Conservation (phyloP, 2,113 vertebrate species). For the Notothenia rossii region DNA sequence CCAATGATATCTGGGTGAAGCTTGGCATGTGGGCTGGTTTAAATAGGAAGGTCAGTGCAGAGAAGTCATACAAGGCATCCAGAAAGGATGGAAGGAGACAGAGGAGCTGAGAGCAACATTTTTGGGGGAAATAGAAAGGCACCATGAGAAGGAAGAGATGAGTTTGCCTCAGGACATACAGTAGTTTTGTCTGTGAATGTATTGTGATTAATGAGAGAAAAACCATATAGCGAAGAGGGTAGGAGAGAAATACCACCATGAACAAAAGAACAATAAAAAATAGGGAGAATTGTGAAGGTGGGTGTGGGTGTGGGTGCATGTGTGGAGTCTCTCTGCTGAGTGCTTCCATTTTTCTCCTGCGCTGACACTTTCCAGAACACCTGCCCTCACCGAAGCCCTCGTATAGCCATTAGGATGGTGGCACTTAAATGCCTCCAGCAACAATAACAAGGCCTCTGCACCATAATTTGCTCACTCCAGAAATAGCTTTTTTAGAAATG, state of each 20-base stretch:
- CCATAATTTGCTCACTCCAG: constrained; percentile 56
- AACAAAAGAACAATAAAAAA: constrained; percentile 41
- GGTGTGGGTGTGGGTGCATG: constrained; percentile 31
- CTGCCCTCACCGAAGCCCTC: constrained; percentile 47
- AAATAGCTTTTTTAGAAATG: constrained; percentile 38
- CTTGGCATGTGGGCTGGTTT: constrained; percentile 32
- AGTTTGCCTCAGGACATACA: constrained; percentile 29
- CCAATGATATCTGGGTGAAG: constrained; percentile 45
- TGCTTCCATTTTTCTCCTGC: constrained; percentile 49
- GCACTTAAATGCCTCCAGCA: constrained; percentile 59
- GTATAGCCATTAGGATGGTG: constrained; percentile 46
- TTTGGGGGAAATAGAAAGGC: constrained; percentile 7
- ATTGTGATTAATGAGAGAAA: constrained; percentile 40
- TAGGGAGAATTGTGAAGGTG: constrained; percentile 11
- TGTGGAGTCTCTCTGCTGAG: constrained; percentile 42
- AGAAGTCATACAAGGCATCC: constrained; percentile 34
- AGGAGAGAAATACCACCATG: constrained; percentile 11
- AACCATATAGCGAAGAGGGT: background rate
- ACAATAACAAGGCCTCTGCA: constrained; percentile 40
- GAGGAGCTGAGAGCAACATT: background rate
- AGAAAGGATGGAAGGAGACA: constrained; percentile 8
- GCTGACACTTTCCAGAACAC: constrained; percentile 61
- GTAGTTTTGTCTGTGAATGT: constrained; percentile 5
- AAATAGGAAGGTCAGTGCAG: constrained; percentile 52
- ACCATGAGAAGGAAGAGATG: constrained; percentile 42